A percentile compares a stretch with the other conserved stretches of the same genome.
These are phyloP conservation scores for Rhyzopertha dominica DNA, from an alignment of 1,140 invertebrate genomes.

Conservation along the genomic window DNA sequence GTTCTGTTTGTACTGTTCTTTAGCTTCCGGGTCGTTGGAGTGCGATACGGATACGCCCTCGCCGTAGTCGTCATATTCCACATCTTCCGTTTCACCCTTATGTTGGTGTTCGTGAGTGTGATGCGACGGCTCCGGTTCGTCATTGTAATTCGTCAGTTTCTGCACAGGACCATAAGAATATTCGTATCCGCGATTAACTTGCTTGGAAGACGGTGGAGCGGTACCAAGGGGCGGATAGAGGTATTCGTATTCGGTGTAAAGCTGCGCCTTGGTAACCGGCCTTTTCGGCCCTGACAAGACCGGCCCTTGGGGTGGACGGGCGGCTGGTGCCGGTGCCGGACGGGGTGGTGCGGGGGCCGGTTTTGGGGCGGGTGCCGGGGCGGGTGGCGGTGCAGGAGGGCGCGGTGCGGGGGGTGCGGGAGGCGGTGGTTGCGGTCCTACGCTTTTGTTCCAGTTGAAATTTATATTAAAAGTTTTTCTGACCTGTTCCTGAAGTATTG, in stretches of 20 bases:
- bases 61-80: too few species aligned
- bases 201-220: too few species aligned
- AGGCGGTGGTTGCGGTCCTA: constrained; percentile 4
- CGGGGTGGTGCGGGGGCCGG: constrained; percentile 18
- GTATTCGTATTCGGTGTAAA: constrained; percentile 19
- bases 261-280: constrained; percentile 5
- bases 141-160: constrained; percentile 9
- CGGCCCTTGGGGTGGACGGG: constrained; percentile 4
- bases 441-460: background rate
- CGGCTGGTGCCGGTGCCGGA: constrained; percentile 13
- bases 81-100: constrained; percentile 14
- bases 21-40: background rate
- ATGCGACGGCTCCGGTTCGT: background rate
- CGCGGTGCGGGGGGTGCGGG: constrained; percentile 12
- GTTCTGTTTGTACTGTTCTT: constrained; percentile 11
- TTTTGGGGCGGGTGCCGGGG: constrained; percentile 16
- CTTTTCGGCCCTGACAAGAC: constrained; percentile 16
- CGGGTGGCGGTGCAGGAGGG: constrained; percentile 13
- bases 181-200: constrained; percentile 14
- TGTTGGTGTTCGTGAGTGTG: constrained; percentile 16
- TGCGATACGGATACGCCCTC: too few species aligned
- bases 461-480: background rate
- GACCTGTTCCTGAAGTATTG: background rate
- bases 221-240: constrained; percentile 14
- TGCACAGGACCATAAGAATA: constrained; percentile 1